Conservation (phyloP, 1,140 invertebrate species). For the Leptestheria dahalacensis region DNA sequence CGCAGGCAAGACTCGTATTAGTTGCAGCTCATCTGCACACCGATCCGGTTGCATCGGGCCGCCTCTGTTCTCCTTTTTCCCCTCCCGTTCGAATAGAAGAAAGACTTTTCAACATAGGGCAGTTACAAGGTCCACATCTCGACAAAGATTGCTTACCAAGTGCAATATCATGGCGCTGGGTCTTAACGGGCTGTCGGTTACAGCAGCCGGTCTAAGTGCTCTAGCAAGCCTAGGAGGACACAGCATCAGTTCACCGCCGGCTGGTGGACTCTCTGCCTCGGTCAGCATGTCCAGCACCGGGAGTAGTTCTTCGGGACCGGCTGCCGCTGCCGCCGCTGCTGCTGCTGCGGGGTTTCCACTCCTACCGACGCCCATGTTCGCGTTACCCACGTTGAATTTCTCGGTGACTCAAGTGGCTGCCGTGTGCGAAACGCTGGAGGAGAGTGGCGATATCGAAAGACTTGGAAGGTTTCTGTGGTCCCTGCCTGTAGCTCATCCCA, state of each 20-base stretch:
- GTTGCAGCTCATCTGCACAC: background rate
- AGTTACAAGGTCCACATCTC: too few relatives aligned
- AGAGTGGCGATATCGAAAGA: constrained; percentile 90
- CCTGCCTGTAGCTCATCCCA: constrained; percentile 78
- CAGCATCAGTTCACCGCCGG: background rate
- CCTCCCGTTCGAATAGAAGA: background rate
- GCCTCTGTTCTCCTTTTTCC: too few relatives aligned
- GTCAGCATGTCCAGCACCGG: background rate
- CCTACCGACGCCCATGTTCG: constrained; percentile 63
- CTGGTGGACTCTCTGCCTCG: background rate
- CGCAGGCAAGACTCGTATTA: background rate
- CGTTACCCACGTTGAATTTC: constrained; percentile 76
- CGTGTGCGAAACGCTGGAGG: constrained; percentile 97
- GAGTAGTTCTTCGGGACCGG: background rate
- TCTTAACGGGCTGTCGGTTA: background rate
- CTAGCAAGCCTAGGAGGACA: background rate
- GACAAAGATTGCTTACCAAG: too few relatives aligned
- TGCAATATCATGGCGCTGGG: background rate
- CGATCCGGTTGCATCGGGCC: background rate
- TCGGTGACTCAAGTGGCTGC: constrained; percentile 87
- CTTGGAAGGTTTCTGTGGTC: constrained; percentile 94
- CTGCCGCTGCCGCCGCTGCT: constrained; percentile 29
- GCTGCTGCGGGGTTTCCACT: constrained; percentile 36
- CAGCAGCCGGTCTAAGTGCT: background rate
- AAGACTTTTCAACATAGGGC: background rate